Base-by-base conservation (phyloP, 2,888 invertebrate species). In the Galerucella pusilla region DNA sequence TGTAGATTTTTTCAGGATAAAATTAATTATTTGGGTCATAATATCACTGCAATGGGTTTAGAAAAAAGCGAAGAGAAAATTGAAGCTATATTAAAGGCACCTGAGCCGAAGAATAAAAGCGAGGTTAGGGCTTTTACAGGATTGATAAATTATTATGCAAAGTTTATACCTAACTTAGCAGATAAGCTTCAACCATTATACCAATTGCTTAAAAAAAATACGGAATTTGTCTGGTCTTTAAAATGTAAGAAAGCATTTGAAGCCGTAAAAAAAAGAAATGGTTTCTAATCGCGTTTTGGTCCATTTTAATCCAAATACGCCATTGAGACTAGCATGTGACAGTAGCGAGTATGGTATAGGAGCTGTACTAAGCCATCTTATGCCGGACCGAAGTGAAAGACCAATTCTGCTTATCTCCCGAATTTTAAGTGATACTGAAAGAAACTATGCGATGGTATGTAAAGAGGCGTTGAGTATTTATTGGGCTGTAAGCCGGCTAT, bases 101-200 rank as follows among this genome's bases (percentile, higher is more conserved):
- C 45, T 11, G 5, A 46, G 28, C 28, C 45, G 5, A 46, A 46
- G 7, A 46, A 46, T 46, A 46, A 46, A 10, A 46, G 45, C 45
- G 45, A 46, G 45, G 7, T 46, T 46, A 46, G 45, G 45, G 45
- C 45, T 46, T 46, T 85, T 75, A 59, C 83, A 2, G 86, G 86
- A 0, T 78, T 85, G 73, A 77, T 85, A 0, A 86, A 86, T 78
- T 87, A 85, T 79, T 87, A 86, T 75, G 80, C 84, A 10, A 81
- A 81, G 67, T 88, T 87, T 79, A 78, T 86, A 0, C 78, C 82
- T 9, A 80, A 83, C 20, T 77, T 85, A 10, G 72, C 85, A 6
- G 73, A 70, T 0, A 80, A 83, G 11, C 76, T 82, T 46, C 75
- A 77, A 12, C 86, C 85, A 0, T 72, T 87, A 11, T 82, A 86